Base-by-base conservation (phyloP, 2,113 vertebrate species). In the Electrona antarctica region DNA sequence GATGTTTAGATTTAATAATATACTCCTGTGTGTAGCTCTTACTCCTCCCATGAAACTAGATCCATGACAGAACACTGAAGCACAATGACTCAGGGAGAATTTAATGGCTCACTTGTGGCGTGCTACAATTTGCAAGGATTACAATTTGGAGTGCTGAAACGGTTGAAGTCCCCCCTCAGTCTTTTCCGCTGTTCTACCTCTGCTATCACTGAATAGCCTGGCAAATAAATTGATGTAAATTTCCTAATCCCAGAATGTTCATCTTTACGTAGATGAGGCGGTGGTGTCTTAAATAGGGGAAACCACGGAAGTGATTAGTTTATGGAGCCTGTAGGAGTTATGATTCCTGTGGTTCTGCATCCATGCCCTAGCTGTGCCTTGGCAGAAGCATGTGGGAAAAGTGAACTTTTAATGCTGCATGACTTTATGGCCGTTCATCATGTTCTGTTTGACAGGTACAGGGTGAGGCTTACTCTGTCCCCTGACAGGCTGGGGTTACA, bases 241-340 rank as follows among this genome's bases (percentile, higher is more conserved):
- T 73, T 87, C 61, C 79, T 70, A 75, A 80, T 12, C 47, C 29
- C 12, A 51, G 68, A 81, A 65, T 82, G 82, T 69, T 85, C 78
- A 66, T 84, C 51, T 45, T 48, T 62, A 52, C 60, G 63, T 29
- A 67, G 77, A 78, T 79, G 68, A 86, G 84, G 84, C 66, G 55
- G 67, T 58, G 71, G 28, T n/a, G 50, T 60, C 68, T 67, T 51
- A 14, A 69, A 76, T 46, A 64, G 64, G 74, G 57, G 60, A 74
- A 83, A 83, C 60, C 74, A 73, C 71, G 82, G 59, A 77, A 77
- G 79, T 79, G 75, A 84, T 80, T 72, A 65, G 76, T 86, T 87
- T 86, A 77, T 71, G 72, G 82, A 74, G 83, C 74, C 13, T 79
- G 79, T 55, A 57, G 82, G 82, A 88, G 69, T 85, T 81, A 86